These are phyloP conservation scores for Troides oblongomaculatus DNA, from an alignment of 2,888 invertebrate species.

Conservation along the genomic window DNA sequence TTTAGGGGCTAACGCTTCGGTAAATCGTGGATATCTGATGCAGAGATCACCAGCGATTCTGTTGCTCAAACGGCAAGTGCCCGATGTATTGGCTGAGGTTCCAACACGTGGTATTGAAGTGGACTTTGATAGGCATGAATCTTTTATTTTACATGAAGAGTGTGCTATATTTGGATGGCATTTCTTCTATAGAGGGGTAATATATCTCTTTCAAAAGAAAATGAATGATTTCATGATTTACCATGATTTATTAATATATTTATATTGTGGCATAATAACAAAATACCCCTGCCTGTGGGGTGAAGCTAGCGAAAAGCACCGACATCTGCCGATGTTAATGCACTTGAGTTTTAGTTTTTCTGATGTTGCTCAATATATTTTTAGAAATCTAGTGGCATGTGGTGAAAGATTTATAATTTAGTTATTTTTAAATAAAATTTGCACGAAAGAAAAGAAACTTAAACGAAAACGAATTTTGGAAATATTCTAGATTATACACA, in stretches of 20 bases:
- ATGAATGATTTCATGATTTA: no score
- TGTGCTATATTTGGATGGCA: constrained; percentile 67
- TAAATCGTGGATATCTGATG: constrained; percentile 49
- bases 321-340: constrained; percentile 13
- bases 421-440: not conserved
- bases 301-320: constrained; percentile 1
- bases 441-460: not conserved
- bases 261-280: not conserved
- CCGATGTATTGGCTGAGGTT: constrained; percentile 55
- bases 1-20: constrained; percentile 43
- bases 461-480: not conserved
- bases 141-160: constrained; percentile 55
- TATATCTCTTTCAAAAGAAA: not conserved
- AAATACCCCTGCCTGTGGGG: constrained; percentile 5
- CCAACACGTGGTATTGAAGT: constrained; percentile 51
- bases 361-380: constrained; percentile 14
- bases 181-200: constrained; percentile 62
- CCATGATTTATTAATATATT: not conserved
- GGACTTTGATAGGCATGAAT: constrained; percentile 49
- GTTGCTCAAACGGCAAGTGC: constrained; percentile 53
- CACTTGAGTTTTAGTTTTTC: constrained; percentile 7
- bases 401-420: not conserved
- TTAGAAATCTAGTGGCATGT: constrained; percentile 16
- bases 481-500: no score
- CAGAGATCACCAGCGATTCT: constrained; percentile 56